Conservation (phyloP, 2,113 vertebrate genomes). For the Lasiurus cinereus region DNA sequence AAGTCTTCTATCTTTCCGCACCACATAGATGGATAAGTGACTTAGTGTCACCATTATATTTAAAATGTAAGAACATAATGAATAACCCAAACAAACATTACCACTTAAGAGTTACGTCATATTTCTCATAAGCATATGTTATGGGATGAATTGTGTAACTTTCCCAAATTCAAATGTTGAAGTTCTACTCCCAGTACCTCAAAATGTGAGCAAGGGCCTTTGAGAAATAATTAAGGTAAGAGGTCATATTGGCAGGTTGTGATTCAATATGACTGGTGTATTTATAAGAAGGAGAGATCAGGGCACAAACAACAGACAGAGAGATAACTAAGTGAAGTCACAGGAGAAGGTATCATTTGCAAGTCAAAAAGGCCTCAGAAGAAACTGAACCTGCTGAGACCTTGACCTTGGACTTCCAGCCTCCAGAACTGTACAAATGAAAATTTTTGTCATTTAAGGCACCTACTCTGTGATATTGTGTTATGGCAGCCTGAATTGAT, state of each 20-base stretch:
- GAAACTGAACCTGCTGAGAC: neutral
- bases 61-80: neutral
- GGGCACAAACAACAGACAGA: neutral
- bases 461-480: neutral
- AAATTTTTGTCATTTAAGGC: neutral
- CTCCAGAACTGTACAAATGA: neutral
- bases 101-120: neutral
- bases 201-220: neutral
- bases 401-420: neutral
- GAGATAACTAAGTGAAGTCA: neutral
- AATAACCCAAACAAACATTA: neutral
- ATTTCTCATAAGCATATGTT: neutral
- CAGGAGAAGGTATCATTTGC: neutral
- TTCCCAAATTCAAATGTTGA: neutral
- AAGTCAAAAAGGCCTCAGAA: neutral
- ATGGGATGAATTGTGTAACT: neutral
- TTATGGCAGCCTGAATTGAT: neutral
- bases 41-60: neutral
- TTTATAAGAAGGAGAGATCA: neutral
- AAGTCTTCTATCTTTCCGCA: neutral
- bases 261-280: neutral
- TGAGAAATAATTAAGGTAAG: constrained; percentile 23
- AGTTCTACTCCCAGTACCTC: neutral
- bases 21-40: neutral
- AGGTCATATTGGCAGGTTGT: neutral